A percentile compares a stretch with the other conserved stretches of the same genome.
Evolutionary conservation across 2,888 invertebrate genomes (phyloP).

Genomic region (Gisinianus flammeolus): DNA sequence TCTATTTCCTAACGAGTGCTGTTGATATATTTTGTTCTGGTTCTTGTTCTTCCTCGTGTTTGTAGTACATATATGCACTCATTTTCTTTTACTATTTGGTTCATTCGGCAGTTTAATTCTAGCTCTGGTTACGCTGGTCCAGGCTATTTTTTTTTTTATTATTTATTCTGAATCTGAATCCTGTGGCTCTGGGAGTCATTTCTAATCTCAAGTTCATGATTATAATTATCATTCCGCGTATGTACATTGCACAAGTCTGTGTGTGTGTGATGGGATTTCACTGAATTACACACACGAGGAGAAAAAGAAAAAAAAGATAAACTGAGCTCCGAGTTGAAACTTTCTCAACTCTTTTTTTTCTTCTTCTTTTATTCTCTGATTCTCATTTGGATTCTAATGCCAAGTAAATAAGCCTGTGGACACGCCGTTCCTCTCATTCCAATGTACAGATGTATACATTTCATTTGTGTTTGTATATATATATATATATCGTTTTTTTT

Average conservation of each 20-base stretch:
- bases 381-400: no score
- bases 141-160: no score
- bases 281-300: not conserved
- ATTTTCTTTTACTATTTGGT: no score
- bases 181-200: not conserved
- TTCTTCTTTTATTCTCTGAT: not conserved
- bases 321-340: not conserved
- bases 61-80: no score
- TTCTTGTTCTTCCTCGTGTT: no score
- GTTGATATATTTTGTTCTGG: no score
- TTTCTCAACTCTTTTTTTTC: not conserved
- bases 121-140: no score
- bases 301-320: not conserved
- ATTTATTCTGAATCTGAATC: no score
- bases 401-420: not conserved
- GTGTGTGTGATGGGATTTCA: not conserved
- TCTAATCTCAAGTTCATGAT: not conserved
- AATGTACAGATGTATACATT: not conserved
- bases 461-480: not conserved
- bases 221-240: not conserved
- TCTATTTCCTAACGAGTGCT: no score
- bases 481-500: not conserved
- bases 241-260: not conserved
- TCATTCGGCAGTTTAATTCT: no score
- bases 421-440: not conserved